Evolutionary conservation across 2,888 invertebrate genomes (phyloP), one percentile per base, ranked within the genome.

Genomic region (Heliconius hortense): DNA sequence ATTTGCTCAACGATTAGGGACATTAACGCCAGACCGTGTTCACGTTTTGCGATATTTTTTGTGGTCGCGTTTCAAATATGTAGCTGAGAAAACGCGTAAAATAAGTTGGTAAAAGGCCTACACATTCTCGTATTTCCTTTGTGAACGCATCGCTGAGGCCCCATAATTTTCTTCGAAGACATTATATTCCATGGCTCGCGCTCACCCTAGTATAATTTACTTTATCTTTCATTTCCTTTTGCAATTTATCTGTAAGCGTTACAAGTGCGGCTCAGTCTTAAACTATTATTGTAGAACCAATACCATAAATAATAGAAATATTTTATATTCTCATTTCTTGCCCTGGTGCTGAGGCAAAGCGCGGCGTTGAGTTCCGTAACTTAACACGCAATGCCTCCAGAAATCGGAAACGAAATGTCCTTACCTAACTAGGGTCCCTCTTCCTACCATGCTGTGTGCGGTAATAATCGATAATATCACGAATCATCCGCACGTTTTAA

Each of bases 71-170:
- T 82, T 78, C 81, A 81, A 83, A 81, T 73, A 79, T 76, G 79
- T 81, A 82, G 77, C 79, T 83, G 84, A 83, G 85, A 88, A 86
- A 86, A 84, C 80, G 84, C 83, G 85, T 88, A 86, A 89, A 92
- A 89, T 90, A 91, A 88, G 87, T 88, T 85, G 89, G 89, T 89
- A 90, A 86, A 90, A 90, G 88, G 87, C 89, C 83, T 82, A 82
- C 88, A 86, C 87, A 85, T 87, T 88, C 85, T 78, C 81, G 82
- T 81, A 79, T 81, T 82, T 84, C 79, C 81, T 81, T 48, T 83
- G 77, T 77, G 78, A 76, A 76, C 66, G 71, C 75, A 71, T 75
- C 79, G 75, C 78, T 76, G 85, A 83, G 84, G 82, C 83, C 80
- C 84, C 86, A 88, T 88, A 88, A 89, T 88, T 89, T 89, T 83